Conservation (phyloP, 2,113 vertebrate genomes). For the Pantherophis guttatus region DNA sequence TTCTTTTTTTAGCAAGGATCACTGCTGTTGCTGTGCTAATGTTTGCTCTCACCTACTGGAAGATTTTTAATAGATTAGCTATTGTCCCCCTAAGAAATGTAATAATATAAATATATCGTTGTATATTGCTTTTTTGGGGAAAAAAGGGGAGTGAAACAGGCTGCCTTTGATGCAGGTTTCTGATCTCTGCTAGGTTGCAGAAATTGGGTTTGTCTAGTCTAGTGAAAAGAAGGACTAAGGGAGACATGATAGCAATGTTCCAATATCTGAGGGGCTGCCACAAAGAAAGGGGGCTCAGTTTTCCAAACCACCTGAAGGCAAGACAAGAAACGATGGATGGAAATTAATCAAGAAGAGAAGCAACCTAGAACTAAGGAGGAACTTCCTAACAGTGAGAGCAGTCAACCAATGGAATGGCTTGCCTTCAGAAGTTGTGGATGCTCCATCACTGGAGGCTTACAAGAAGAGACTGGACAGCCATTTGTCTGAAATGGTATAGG, state of each 20-base stretch:
- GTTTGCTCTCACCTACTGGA: background rate
- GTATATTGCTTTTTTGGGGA: background rate
- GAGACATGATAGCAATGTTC: background rate
- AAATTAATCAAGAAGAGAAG: background rate
- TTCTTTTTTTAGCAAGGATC: background rate
- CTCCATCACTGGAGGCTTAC: background rate
- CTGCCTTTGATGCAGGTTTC: background rate
- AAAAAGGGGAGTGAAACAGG: background rate
- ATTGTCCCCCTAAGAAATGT: background rate
- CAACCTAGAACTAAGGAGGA: background rate
- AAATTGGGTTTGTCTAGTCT: background rate
- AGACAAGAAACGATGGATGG: background rate
- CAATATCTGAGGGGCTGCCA: background rate
- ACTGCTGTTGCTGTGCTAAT: background rate
- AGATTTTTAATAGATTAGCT: background rate
- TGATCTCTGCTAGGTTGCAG: background rate
- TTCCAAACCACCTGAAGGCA: background rate
- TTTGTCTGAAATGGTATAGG: background rate
- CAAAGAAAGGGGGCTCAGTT: background rate
- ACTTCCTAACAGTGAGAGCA: background rate
- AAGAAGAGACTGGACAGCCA: background rate
- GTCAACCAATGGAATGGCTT: background rate
- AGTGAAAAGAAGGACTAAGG: background rate
- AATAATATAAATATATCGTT: background rate
- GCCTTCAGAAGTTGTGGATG: background rate